These are phyloP conservation scores for Ibycter americanus DNA, from an alignment of 2,797 vertebrate genomes.

Conservation along the genomic window DNA sequence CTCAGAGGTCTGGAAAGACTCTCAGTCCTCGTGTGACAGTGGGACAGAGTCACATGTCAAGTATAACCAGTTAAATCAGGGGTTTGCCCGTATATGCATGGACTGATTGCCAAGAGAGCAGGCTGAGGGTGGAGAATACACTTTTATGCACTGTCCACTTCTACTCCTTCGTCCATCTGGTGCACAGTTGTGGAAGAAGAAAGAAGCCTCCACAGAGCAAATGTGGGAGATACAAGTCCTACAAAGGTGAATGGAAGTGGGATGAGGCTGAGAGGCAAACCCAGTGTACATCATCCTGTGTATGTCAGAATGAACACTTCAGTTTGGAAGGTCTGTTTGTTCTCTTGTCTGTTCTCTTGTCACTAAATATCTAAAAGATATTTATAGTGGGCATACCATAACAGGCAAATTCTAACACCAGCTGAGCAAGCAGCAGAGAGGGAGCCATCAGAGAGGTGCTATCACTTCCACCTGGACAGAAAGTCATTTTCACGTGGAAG, in stretches of 20 bases:
- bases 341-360: not conserved
- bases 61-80: not conserved
- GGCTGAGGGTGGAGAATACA: not conserved
- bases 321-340: not conserved
- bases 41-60: not conserved
- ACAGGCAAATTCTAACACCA: not conserved
- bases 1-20: not conserved
- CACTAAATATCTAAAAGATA: not conserved
- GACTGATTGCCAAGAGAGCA: not conserved
- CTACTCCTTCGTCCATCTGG: not conserved
- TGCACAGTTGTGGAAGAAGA: not conserved
- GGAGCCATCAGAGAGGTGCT: not conserved
- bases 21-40: not conserved
- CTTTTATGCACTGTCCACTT: not conserved
- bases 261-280: not conserved
- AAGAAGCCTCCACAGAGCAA: not conserved
- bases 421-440: not conserved
- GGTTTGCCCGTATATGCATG: not conserved
- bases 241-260: not conserved
- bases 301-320: not conserved
- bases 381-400: not conserved
- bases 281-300: too few species aligned
- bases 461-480: not conserved
- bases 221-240: fast-evolving
- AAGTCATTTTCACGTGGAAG: not conserved